Base-by-base conservation (phyloP, 30 jellyfish, hydroid and myxozoan species). In the Pelagia noctiluca region DNA sequence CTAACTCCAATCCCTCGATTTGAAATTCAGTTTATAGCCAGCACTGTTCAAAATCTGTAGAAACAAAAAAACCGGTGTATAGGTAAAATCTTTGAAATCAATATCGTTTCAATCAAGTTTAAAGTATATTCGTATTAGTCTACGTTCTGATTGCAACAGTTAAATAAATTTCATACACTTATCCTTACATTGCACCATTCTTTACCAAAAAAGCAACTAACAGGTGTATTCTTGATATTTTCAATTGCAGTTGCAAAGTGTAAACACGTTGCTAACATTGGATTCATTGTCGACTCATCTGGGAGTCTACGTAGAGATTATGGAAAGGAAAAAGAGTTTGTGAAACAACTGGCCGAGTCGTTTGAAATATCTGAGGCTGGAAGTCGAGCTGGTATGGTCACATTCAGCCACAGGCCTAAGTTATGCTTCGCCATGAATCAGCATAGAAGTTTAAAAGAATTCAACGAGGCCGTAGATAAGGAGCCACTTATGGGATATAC, bases 401-500 rank as follows among this genome's bases (percentile, higher is more conserved):
- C 95, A 46, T 92, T 92, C 97, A 85, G 97, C 75, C 75, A 71
- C 85, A 25, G 76, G 42, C 87, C 98, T 8, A 88, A 92, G 86
- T 90, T 49, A 30, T 86, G 96, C 92, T 86, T 92, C 81, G 78
- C 71, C 65, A 81, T 92, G 75, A 30, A 54, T 31, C 76, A 86
- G 42, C 61, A 37, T 81, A 86, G 61, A 33, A 89, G 75, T 53
- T 57, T 82, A 0, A 57, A 62, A 4, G 87, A 76, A 64, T 92
- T 92, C 91, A 76, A 66, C 81, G 66, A 75, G 38, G 98, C 98
- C 32, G 97, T 92, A 16, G 97, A 92, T 50, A 26, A 62, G 22
- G 64, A 86, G 24, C 97, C 97, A 21, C 83, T 85, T 76, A 72
- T 92, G 89, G 98, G 98, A 61, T 80, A 63, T 28, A 86, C 97